Base-by-base conservation (phyloP, 2,113 vertebrate genomes). In the Etia nguti region DNA sequence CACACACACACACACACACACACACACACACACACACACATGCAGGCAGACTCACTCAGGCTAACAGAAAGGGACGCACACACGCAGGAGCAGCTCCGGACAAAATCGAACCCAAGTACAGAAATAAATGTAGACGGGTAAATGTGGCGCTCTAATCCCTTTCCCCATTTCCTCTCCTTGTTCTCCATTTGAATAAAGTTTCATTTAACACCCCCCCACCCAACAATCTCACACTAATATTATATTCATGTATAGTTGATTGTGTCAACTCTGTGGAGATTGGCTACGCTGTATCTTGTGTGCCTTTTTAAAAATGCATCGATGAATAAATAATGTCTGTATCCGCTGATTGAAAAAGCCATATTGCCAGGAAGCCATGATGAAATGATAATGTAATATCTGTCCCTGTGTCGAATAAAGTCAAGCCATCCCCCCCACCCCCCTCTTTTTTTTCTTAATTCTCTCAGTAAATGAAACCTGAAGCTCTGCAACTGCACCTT, bases 381-480 rank as follows among this genome's bases (percentile, higher is more conserved):
- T 96, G 92, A 95, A 95, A 95, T 93, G 92, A 94, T 91, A 93
- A 94, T 95, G 94, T 94, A 94, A 94, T 95, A 94, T 94, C 86
- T 93, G 84, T 85, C 81, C 88, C 75, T 80, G 79, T 86, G 89
- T 79, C 85, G 90, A 93, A 93, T 93, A 94, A 94, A 94, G 89
- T 60, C 65, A 89, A 82, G 81, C 38, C 79, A 77, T 11, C 82
- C 54, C 29, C 2, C 41, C 20, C 31, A 36, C 18, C 11, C 29
- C 16, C 48, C 12, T 20, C 18, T 10, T 56, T 48, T 65, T 82
- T 4, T 41, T 36, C 46, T 84, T 73, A 57, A 86, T 83, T 89
- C 43, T 87, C 77, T 65, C 18, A 36, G 55, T 89, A 84, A 93
- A 90, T 92, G 83, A 91, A 92, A 89, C 46, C 57, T 79, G 52